A percentile compares a stretch with the other conserved stretches of the same genome.
These are phyloP conservation scores for Dasyurus viverrinus DNA, from an alignment of 2,113 vertebrate genomes.

Conservation along the genomic window DNA sequence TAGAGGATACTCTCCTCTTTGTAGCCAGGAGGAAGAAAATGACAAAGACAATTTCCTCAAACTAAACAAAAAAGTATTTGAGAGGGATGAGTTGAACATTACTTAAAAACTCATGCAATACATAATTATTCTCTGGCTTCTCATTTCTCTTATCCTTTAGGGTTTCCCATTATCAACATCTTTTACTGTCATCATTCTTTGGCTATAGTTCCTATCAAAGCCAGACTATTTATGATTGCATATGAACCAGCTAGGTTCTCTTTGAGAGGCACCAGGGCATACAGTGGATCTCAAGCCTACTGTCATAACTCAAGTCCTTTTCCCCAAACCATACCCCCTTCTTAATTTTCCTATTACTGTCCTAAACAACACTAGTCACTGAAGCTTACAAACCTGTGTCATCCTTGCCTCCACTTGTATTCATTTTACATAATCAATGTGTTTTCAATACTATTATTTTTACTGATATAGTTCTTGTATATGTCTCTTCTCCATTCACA, in stretches of 20 bases:
- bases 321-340: background rate
- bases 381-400: background rate
- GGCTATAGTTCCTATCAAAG: background rate
- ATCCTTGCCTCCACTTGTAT: background rate
- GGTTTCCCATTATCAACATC: background rate
- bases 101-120: background rate
- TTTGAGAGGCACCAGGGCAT: background rate
- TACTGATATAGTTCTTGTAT: background rate
- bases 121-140: background rate
- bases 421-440: background rate
- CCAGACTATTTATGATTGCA: background rate
- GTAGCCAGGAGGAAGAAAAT: background rate
- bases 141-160: background rate
- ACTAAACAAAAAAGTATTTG: background rate
- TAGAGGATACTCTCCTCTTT: background rate
- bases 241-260: background rate
- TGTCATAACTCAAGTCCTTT: background rate
- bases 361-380: background rate
- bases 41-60: background rate
- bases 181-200: background rate
- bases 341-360: background rate
- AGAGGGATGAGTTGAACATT: background rate
- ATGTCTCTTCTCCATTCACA: background rate
- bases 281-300: background rate
- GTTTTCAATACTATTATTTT: background rate